These are phyloP conservation scores for Pyrrhia umbra DNA, from an alignment of 2,888 invertebrate species.

Conservation along the genomic window DNA sequence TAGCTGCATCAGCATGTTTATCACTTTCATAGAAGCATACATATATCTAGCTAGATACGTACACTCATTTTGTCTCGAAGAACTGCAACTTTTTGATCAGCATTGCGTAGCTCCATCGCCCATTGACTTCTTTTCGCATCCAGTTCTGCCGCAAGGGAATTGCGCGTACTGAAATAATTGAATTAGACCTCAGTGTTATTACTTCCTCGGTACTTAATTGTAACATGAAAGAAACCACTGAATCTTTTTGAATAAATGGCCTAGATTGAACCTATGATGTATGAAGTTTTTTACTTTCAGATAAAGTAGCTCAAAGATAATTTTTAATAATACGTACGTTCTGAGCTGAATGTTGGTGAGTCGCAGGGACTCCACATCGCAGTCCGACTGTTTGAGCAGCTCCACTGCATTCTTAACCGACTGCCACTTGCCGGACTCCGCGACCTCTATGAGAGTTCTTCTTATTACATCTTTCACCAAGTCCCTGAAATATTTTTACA, in stretches of 20 bases:
- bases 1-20: constrained; percentile 35
- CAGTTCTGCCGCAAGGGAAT: constrained; percentile 67
- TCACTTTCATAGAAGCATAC: constrained; percentile 23
- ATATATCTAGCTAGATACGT: constrained; percentile 31
- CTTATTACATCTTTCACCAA: constrained; percentile 74
- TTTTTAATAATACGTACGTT: constrained; percentile 58
- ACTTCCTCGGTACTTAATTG: too few species aligned
- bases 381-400: constrained; percentile 64
- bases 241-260: too few species aligned
- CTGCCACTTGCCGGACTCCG: constrained; percentile 71
- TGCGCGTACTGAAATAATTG: constrained; percentile 66
- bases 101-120: constrained; percentile 66
- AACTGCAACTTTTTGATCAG: constrained; percentile 76
- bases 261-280: too few species aligned
- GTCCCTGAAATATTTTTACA: constrained; percentile 65
- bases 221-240: too few species aligned
- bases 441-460: constrained; percentile 76
- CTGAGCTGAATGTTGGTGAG: constrained; percentile 68
- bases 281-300: background rate
- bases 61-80: constrained; percentile 82
- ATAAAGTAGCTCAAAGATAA: background rate
- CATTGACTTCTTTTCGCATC: constrained; percentile 70
- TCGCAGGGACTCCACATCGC: constrained; percentile 63
- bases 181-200: too few species aligned
- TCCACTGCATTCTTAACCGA: constrained; percentile 70